A percentile compares a stretch with the other conserved stretches of the same genome.
Evolutionary conservation across 1,140 invertebrate genomes (phyloP).

Genomic region (Zaprionus taronus): DNA sequence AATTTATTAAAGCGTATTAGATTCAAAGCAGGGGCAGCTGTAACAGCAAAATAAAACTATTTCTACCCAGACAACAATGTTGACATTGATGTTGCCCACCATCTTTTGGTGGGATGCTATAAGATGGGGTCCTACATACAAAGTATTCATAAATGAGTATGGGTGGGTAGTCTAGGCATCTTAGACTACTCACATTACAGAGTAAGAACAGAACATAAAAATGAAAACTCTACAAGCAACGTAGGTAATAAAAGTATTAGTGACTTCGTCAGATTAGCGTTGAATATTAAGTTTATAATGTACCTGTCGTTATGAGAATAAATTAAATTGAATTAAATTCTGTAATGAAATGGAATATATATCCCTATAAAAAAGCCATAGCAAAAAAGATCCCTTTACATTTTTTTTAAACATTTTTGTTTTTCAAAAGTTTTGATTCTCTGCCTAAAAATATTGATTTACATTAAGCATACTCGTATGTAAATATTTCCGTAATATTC

Average conservation of each 20-base stretch:
- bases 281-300: too few relatives aligned
- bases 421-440: neutral
- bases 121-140: neutral
- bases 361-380: too few relatives aligned
- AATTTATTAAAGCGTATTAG: constrained; percentile 67
- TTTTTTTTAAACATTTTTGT: neutral
- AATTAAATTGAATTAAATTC: too few relatives aligned
- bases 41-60: constrained; percentile 11
- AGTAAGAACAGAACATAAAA: neutral
- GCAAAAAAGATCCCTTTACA: neutral
- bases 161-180: too few relatives aligned
- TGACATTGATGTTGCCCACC: constrained; percentile 65
- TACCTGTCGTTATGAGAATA: too few relatives aligned
- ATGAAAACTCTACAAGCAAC: too few relatives aligned
- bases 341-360: too few relatives aligned
- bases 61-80: constrained; percentile 56
- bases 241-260: too few relatives aligned
- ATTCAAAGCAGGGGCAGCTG: constrained; percentile 18
- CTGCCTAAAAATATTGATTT: neutral
- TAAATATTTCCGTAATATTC: neutral
- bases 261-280: too few relatives aligned
- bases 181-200: neutral
- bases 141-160: neutral
- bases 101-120: neutral
- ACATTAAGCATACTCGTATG: neutral